Base-by-base conservation (phyloP, 2,888 invertebrate species). In the Drosophila paramelanica region DNA sequence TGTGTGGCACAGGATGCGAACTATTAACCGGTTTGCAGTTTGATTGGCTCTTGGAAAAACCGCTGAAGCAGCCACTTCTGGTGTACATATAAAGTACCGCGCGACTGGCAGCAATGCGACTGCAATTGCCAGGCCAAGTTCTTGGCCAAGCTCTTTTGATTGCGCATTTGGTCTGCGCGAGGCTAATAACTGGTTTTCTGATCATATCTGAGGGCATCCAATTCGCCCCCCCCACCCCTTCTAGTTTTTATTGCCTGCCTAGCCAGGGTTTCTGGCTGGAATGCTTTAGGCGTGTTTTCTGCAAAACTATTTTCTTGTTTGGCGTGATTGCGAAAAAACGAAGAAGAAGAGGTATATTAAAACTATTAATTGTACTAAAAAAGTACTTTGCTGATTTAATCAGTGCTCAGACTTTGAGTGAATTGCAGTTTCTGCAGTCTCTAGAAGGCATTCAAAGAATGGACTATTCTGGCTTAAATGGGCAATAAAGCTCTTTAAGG, bases 11-110 rank as follows among this genome's bases (percentile, higher is more conserved):
- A 82, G 82, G 82, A 86, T 84, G 82, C 71, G 64, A 47, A 66
- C 84, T 73, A 83, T 87, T 74, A 85, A 85, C 84, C 84, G 88
- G 84, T 84, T 82, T 83, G 50, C 65, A 50, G 67, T 87, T 75
- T 81, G 82, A 87, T 84, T 84, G 87, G 79, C 81, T 73, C 51
- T 73, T 67, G 75, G 74, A 46, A 64, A 68, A 71, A 71, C 43
- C 73, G 23, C 59, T 7, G 56, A 67, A 50, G 59, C 58, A 43
- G 69, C 52, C 87, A 81, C 70, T 84, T 84, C 80, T 79, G 60
- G 83, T 84, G 81, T 84, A 84, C 78, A 84, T 59, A 75, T 76
- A 70, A 72, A 67, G 70, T 81, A 77, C 64, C 42, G 17, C 17
- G 17, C 17, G 27, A 52, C 59, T 64, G 55, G 69, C 46, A 31